These are phyloP conservation scores for Dimorphilus gyrociliatus DNA, from an alignment of 2,888 invertebrate species.

Conservation along the genomic window DNA sequence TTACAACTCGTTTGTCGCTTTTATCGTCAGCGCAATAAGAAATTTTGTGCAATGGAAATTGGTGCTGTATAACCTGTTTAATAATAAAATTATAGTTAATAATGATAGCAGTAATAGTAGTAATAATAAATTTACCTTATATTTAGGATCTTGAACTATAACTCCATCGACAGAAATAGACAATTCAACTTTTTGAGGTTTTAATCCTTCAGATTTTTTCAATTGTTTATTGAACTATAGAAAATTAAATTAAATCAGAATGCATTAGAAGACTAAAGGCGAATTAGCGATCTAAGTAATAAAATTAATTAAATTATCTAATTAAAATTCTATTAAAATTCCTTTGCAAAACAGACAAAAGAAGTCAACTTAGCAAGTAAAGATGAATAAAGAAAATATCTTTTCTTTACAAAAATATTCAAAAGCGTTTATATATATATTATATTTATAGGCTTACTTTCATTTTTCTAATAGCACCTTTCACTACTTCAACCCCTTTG, in stretches of 20 bases:
- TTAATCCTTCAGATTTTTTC: slow-evolving; percentile 58
- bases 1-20: slow-evolving; percentile 89
- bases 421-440: not conserved
- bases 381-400: not conserved
- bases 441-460: slow-evolving; percentile 42
- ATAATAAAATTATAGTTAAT: slow-evolving; percentile 1
- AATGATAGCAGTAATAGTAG: not conserved
- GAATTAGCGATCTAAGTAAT: no score
- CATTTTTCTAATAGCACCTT: slow-evolving; percentile 86
- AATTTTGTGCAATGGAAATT: slow-evolving; percentile 89
- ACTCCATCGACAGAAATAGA: slow-evolving; percentile 96
- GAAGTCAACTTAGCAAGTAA: no score
- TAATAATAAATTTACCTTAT: slow-evolving; percentile 37
- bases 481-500: slow-evolving; percentile 92
- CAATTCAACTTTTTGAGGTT: slow-evolving; percentile 61
- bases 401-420: not conserved
- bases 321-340: no score
- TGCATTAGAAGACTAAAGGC: no score
- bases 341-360: no score
- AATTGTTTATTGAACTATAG: slow-evolving; percentile 66
- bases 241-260: not conserved
- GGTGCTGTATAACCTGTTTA: slow-evolving; percentile 59
- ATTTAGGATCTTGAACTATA: slow-evolving; percentile 61
- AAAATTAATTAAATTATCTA: no score
- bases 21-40: slow-evolving; percentile 98